Evolutionary conservation across 2,888 invertebrate species (phyloP).

Genomic region (Cinara cedri): DNA sequence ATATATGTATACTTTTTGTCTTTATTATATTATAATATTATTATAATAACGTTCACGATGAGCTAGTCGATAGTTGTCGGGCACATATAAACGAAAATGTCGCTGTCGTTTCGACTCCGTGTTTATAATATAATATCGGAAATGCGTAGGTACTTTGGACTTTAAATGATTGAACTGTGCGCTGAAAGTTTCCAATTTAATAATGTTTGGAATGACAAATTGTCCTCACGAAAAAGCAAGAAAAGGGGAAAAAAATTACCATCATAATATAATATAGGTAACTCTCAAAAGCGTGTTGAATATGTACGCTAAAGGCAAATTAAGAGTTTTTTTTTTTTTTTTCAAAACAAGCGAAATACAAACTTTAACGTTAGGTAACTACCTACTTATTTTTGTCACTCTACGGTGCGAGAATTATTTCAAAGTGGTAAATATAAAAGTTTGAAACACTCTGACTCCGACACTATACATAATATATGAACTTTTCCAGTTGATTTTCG

Average conservation of each 20-base stretch:
- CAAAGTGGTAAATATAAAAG: background rate
- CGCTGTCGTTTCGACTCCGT: background rate
- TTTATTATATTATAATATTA: background rate
- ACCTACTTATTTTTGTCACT: too few relatives aligned
- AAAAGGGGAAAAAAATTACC: background rate
- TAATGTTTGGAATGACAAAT: slow-evolving; percentile 30
- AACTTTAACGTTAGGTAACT: background rate
- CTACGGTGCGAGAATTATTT: background rate
- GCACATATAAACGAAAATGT: background rate
- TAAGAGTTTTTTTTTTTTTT: background rate
- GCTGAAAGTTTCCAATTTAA: slow-evolving; percentile 9
- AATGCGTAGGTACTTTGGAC: background rate
- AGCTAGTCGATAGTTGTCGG: background rate
- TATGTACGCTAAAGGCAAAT: slow-evolving; percentile 10
- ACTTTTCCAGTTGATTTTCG: background rate
- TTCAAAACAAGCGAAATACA: slow-evolving; percentile 4
- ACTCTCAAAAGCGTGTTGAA: background rate
- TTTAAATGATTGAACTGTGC: slow-evolving; percentile 25
- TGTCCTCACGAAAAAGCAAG: background rate
- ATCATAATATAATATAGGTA: background rate
- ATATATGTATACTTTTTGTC: too few relatives aligned
- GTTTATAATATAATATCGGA: too few relatives aligned
- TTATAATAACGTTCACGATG: background rate
- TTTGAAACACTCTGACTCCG: background rate
- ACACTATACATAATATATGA: background rate